Evolutionary conservation across 2,113 vertebrate species (phyloP).

Genomic region (Potamarius usumacintae): DNA sequence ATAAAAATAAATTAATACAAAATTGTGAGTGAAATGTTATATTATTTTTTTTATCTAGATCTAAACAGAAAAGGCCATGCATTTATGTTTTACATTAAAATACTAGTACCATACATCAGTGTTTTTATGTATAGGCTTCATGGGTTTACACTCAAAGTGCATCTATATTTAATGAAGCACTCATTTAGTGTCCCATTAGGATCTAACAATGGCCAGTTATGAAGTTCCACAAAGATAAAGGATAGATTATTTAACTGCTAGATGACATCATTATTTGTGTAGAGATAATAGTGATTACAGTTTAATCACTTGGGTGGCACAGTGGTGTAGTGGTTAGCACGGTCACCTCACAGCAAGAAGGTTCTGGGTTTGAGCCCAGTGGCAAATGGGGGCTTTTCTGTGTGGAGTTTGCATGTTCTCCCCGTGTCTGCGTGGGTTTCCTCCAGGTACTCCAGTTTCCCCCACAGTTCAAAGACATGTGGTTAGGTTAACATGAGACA

Average conservation of each 20-base stretch:
- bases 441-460: too few species aligned
- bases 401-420: too few species aligned
- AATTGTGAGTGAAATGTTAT: neutral
- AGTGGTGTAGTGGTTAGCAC: too few species aligned
- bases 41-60: neutral
- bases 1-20: neutral
- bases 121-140: neutral
- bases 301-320: too few species aligned
- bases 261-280: neutral
- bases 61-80: neutral
- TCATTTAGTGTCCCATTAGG: neutral
- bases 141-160: neutral
- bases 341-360: too few species aligned
- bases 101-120: neutral
- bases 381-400: too few species aligned
- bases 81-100: neutral
- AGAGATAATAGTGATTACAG: neutral
- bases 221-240: neutral
- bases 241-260: neutral
- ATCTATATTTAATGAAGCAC: neutral
- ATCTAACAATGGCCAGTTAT: neutral
- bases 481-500: too few species aligned
- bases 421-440: too few species aligned
- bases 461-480: too few species aligned
- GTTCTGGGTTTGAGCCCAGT: too few species aligned